These are phyloP conservation scores for Hypomesus transpacificus DNA, from an alignment of 2,113 vertebrate genomes.

Conservation along the genomic window DNA sequence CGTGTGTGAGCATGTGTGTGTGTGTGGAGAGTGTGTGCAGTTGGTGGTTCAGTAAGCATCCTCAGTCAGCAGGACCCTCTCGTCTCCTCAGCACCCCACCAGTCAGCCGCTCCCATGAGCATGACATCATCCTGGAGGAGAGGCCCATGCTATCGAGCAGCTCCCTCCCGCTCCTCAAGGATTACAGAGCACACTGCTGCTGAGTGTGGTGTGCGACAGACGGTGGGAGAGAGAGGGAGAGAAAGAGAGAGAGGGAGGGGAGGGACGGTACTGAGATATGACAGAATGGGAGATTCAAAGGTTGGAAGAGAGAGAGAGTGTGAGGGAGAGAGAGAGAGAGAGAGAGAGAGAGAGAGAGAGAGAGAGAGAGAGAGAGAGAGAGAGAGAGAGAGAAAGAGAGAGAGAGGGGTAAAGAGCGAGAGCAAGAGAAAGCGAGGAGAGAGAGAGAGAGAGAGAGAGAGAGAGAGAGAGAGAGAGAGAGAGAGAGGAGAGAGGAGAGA, in stretches of 20 bases:
- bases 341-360: no score
- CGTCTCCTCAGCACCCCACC: conserved; percentile 7
- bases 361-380: no score
- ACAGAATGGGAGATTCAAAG: not conserved
- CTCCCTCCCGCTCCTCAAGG: not conserved
- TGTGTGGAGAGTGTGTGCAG: not conserved
- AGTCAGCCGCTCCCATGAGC: not conserved
- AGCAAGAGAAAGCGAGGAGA: not conserved
- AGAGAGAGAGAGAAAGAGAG: not conserved
- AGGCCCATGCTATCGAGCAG: not conserved
- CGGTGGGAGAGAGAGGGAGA: not conserved
- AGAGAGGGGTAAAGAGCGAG: no score
- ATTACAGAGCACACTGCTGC: not conserved
- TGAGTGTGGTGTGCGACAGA: not conserved
- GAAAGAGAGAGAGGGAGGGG: not conserved
- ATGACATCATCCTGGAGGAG: not conserved
- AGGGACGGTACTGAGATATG: not conserved
- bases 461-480: no score
- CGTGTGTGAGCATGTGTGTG: no score
- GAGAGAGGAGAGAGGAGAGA: no score
- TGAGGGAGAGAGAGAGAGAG: no score
- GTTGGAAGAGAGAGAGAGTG: not conserved
- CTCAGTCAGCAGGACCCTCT: conserved; percentile 8
- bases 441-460: not conserved
- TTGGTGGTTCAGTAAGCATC: conserved; percentile 20